Conservation (phyloP, 2,888 invertebrate species). For the Eristalis intricaria region DNA sequence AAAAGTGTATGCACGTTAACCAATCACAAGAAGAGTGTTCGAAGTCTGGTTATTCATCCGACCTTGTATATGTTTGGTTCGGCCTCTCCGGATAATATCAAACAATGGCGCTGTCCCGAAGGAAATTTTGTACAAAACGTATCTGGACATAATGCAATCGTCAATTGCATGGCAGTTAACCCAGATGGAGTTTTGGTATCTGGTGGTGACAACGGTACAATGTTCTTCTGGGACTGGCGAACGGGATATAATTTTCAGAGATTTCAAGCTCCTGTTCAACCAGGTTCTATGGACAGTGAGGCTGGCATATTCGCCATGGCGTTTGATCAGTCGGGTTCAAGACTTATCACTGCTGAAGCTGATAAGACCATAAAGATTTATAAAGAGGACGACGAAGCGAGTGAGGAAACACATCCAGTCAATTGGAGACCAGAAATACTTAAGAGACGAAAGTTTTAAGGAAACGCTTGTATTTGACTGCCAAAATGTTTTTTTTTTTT, state of each 20-base stretch:
- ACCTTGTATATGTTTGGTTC: conserved; percentile 96
- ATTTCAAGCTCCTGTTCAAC: conserved; percentile 95
- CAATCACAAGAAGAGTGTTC: conserved; percentile 98
- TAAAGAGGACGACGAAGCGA: conserved; percentile 97
- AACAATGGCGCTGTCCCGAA: conserved; percentile 99
- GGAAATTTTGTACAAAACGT: conserved; percentile 98
- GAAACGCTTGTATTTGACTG: background rate
- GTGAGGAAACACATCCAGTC: conserved; percentile 97
- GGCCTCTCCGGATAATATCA: conserved; percentile 99
- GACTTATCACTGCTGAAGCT: conserved; percentile 97
- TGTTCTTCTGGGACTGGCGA: conserved; percentile 99
- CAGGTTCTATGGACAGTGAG: conserved; percentile 99
- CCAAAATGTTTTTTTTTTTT: background rate
- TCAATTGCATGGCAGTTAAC: conserved; percentile 98
- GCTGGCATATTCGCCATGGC: conserved; percentile 98
- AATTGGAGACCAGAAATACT: conserved; percentile 99
- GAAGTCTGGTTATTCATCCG: conserved; percentile 90
- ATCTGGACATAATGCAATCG: conserved; percentile 97
- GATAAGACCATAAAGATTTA: conserved; percentile 99
- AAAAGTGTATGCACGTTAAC: conserved; percentile 96
- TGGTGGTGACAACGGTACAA: conserved; percentile 98
- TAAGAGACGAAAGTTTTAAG: conserved; percentile 93
- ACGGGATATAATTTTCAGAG: conserved; percentile 99
- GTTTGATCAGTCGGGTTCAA: conserved; percentile 96
- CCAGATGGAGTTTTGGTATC: conserved; percentile 97